phyloP scores from a whole-genome alignment of 2,888 invertebrate genomes.

The Tenthredo scrophulariae region DNA sequence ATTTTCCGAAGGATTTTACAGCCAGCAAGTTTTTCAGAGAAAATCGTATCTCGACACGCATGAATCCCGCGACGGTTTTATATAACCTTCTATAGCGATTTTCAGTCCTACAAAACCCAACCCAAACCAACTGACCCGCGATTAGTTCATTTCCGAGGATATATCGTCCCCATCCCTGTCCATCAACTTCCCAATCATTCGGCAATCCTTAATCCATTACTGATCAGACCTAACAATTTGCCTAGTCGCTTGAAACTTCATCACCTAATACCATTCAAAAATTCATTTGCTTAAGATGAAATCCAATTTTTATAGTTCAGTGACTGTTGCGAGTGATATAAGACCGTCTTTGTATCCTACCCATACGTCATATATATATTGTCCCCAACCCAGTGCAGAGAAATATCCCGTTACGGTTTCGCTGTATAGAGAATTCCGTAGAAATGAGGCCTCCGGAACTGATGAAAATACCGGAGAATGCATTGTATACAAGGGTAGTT shows the following conservation, averaged over 20 bases:
- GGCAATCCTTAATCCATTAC: not conserved
- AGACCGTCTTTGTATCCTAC: not conserved
- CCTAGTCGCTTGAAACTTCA: not conserved
- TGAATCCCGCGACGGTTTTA: not conserved
- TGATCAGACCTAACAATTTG: not conserved
- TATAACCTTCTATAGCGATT: slow-evolving; percentile 5
- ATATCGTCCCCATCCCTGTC: not conserved
- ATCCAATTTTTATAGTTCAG: not conserved
- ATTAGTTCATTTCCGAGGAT: slow-evolving; percentile 28
- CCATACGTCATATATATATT: not conserved
- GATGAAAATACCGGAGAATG: slow-evolving; percentile 40
- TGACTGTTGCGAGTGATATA: not conserved
- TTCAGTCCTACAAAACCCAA: not conserved
- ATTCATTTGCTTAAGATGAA: not conserved
- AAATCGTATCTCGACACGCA: slow-evolving; percentile 23
- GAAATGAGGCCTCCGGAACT: slow-evolving; percentile 10
- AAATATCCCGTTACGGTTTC: slow-evolving; percentile 11
- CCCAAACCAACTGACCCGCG: slow-evolving; percentile 1
- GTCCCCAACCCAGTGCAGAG: not conserved
- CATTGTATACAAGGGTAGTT: not conserved
- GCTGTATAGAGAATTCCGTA: not conserved
- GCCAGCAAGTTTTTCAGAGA: slow-evolving; percentile 14
- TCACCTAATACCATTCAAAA: not conserved
- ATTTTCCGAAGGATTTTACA: slow-evolving; percentile 41
- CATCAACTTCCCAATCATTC: not conserved